Base-by-base conservation (phyloP, 53 echinoderm and acorn worm genomes). In the Echinometra lucunter region DNA sequence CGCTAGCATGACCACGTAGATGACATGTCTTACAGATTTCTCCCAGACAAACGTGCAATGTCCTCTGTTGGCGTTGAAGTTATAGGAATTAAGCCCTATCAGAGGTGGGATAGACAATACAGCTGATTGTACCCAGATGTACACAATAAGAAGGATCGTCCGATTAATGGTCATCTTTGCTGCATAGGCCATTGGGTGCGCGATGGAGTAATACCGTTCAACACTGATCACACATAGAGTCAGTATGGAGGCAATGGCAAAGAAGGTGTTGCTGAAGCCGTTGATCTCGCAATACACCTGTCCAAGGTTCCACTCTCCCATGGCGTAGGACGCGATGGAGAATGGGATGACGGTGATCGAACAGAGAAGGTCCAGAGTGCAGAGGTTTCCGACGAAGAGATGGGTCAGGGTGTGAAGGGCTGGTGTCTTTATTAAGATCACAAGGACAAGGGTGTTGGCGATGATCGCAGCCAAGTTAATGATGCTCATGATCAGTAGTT, bases 21-120 rank as follows among this genome's bases (percentile, higher is more conserved):
- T 91, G 17, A 98, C 89, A 85, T 98, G 98, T 23, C 90, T 74
- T 7, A 63, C 45, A 1, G 96, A 63, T 58, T 95, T 95, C 38
- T 96, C 96, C 98, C 98, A 98, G 19, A 91, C 97, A 82, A 97
- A 98, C 32, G 98, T 95, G 49, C 98, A 98, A 45, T 98, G 98
- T 85, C 97, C 98, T 27, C 97, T 78, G 44, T 97, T 91, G 11
- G 88, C 83, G 92, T 96, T 98, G 88, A 94, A 98, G 11, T 82
- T 91, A 91, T 97, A 98, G 13, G 58, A 49, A 88, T 98, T 98
- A 27, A 96, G 87, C 16, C 98, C 98, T 17, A 98, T 17, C 1
- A 98, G 70, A 2, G 98, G 98, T 15, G 97, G 96, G 89, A 97
- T 56, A 0, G 97, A 96, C 10, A 97, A 69, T 0, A 96, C 44